phyloP scores from a whole-genome alignment of 2,113 vertebrate species.

The Podarcis muralis region DNA sequence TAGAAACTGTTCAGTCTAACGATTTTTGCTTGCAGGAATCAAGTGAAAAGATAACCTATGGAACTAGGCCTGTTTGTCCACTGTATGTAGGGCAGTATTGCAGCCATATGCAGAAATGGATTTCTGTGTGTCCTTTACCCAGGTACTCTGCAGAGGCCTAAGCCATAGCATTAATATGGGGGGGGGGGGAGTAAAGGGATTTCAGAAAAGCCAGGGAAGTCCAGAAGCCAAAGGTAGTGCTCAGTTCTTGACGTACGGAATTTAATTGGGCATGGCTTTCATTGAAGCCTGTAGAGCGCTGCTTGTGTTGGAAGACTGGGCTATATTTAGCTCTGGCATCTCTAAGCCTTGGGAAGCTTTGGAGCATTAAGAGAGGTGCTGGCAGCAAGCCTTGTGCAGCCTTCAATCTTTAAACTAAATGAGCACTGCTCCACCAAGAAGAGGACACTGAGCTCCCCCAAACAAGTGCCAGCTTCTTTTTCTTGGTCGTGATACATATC shows the following conservation, averaged over 20 bases:
- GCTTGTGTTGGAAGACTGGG: neutral
- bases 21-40: neutral
- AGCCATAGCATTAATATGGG: neutral
- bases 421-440: neutral
- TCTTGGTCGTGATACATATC: neutral
- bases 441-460: neutral
- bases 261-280: neutral
- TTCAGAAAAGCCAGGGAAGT: neutral
- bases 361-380: neutral
- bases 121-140: neutral
- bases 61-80: neutral
- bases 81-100: neutral
- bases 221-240: conserved; percentile 3
- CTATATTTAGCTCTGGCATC: conserved; percentile 19
- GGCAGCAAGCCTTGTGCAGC: neutral
- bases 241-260: conserved; percentile 3
- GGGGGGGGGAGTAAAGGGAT: neutral
- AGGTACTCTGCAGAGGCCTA: neutral
- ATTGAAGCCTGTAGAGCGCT: neutral
- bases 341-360: conserved; percentile 4
- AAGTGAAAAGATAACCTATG: neutral
- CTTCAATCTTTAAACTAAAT: neutral
- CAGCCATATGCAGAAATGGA: neutral
- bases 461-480: neutral
- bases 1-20: neutral